Base-by-base conservation (phyloP, 2,113 vertebrate genomes). In the Lonchura striata region DNA sequence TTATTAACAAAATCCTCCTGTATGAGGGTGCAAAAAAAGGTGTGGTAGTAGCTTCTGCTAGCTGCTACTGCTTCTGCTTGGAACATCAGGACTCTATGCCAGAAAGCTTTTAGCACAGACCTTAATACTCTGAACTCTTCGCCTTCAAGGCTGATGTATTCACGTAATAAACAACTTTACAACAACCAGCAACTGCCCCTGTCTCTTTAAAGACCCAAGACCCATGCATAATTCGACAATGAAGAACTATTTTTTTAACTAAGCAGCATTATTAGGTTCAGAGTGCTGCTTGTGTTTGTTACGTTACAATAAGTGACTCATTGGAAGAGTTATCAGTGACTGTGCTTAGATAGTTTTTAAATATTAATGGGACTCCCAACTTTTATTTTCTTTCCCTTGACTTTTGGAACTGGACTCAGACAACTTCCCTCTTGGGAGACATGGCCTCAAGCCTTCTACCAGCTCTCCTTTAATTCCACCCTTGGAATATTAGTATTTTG, bases 321-420 rank as follows among this genome's bases (percentile, higher is more conserved):
- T 12, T 87, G 49, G 25, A 91, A 49, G 28, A 91, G 21, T 69
- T 91, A 92, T 42, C 87, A 80, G 50, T 53, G 85, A 46, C 70
- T 31, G 27, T 61, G 59, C 53, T 68, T 60, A 82, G 79, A 65
- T 4, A 90, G 31, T 30, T 78, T 78, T 89, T 70, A 93, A 92
- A 63, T 57, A 91, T 78, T 95, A 88, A 90, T 75, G 24, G 39
- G 4, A 90, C 49, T 33, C 9, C 3, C 22, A 41, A 12, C 47
- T 84, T 87, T 78, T 87, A 33, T 87, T 86, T 92, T 90, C 31
- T 93, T 92, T 82, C 53, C 61, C 53, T 85, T 85, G 80, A 94
- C 86, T 92, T 91, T 82, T 37, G 28, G 81, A 91, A 92, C 61
- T 60, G n/a, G 46, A 68, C 33, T 54, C 61, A n/a, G 53, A 42